These are phyloP conservation scores for Bovichtus diacanthus DNA, from an alignment of 2,797 vertebrate species.

Conservation along the genomic window DNA sequence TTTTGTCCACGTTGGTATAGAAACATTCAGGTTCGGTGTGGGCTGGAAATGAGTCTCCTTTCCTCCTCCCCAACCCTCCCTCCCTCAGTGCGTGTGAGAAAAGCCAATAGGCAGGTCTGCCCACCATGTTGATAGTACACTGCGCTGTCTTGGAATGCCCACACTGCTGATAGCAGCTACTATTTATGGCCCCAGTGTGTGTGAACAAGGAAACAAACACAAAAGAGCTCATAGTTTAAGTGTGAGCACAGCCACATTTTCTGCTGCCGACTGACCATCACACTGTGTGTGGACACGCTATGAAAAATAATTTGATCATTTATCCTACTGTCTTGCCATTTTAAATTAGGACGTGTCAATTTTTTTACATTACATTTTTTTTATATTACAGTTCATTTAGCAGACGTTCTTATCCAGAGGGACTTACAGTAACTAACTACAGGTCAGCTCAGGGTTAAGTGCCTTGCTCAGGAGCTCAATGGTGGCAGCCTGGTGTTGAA, in stretches of 20 bases:
- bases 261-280: not conserved
- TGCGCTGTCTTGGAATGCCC: constrained; percentile 71
- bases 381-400: no score
- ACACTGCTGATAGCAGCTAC: constrained; percentile 67
- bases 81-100: constrained; percentile 55
- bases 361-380: no score
- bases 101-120: constrained; percentile 57
- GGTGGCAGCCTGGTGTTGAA: no score
- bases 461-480: no score
- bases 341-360: not conserved
- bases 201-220: constrained; percentile 67
- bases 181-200: constrained; percentile 75
- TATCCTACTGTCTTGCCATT: not conserved
- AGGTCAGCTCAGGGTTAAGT: no score
- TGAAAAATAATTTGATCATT: not conserved
- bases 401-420: not conserved
- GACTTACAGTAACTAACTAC: no score
- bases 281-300: not conserved
- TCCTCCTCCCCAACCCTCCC: not conserved
- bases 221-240: constrained; percentile 40
- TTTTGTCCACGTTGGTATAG: not conserved
- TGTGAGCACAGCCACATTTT: constrained; percentile 39
- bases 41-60: not conserved
- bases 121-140: constrained; percentile 57
- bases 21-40: not conserved